These are phyloP conservation scores for Orthonychiurus folsomi DNA, from an alignment of 2,888 invertebrate genomes.

Conservation along the genomic window DNA sequence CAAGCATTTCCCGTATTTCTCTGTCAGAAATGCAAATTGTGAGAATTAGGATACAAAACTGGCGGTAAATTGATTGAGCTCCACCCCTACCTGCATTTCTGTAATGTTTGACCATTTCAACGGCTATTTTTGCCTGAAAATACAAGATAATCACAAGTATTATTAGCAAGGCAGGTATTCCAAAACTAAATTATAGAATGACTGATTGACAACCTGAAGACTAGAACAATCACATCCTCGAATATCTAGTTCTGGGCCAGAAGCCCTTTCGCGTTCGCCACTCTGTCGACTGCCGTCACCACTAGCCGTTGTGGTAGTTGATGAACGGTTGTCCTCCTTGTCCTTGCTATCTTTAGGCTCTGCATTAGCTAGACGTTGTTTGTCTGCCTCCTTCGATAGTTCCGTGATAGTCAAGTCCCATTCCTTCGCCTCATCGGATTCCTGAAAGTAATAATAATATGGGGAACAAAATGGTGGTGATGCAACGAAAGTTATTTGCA, in stretches of 20 bases:
- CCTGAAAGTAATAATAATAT: not conserved
- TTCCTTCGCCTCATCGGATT: not conserved
- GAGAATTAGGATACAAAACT: not conserved
- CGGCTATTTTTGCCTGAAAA: constrained; percentile 33
- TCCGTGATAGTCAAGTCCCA: not conserved
- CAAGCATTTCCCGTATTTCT: constrained; percentile 36
- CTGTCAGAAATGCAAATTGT: constrained; percentile 7
- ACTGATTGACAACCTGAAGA: too few species aligned
- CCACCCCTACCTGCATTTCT: constrained; percentile 22
- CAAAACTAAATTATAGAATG: too few species aligned
- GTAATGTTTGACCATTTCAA: constrained; percentile 35
- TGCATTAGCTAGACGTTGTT: not conserved
- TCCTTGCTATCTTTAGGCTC: not conserved
- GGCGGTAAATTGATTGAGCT: not conserved
- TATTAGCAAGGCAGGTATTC: too few species aligned
- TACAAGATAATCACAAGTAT: constrained; percentile 11
- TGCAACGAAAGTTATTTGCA: too few species aligned
- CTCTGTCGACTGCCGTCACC: constrained; percentile 5
- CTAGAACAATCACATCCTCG: constrained; percentile 33
- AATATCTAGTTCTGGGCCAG: constrained; percentile 19
- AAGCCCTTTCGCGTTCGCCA: too few species aligned
- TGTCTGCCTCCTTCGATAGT: constrained; percentile 12
- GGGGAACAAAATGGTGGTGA: too few species aligned
- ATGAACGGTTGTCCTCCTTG: constrained; percentile 3
- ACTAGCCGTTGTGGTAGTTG: too few species aligned